A percentile compares a stretch with the other conserved stretches of the same genome.
These are phyloP conservation scores for Cryptocephalus moraei DNA, from an alignment of 2,888 invertebrate species.

Conservation along the genomic window DNA sequence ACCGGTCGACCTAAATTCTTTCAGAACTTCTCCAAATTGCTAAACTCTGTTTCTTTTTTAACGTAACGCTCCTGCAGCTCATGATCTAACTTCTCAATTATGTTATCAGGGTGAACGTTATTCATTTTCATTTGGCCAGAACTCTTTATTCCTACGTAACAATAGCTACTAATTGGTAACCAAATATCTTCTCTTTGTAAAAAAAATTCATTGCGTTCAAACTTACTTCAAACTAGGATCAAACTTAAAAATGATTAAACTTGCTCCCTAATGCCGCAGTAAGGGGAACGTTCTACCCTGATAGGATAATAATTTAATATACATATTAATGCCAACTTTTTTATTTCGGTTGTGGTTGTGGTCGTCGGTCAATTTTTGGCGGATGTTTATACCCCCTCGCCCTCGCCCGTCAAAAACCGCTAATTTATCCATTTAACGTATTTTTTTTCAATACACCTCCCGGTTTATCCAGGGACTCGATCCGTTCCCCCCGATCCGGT, in stretches of 20 bases:
- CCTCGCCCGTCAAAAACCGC: too few species aligned
- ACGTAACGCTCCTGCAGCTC: constrained; percentile 30
- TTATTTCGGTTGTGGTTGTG: too few species aligned
- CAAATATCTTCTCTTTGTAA: constrained; percentile 76
- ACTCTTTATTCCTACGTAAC: constrained; percentile 70
- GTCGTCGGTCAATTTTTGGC: too few species aligned
- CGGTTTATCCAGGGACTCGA: neutral
- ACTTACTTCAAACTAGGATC: too few species aligned
- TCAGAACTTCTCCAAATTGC: constrained; percentile 24
- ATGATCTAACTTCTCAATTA: constrained; percentile 21
- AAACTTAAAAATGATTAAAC: too few species aligned
- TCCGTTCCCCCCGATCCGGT: neutral
- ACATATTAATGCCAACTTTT: too few species aligned
- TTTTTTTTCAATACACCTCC: neutral
- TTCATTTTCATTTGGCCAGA: constrained; percentile 49
- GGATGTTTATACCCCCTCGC: too few species aligned
- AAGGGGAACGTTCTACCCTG: too few species aligned
- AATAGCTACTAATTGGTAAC: constrained; percentile 73
- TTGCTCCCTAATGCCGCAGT: too few species aligned
- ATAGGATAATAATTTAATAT: too few species aligned
- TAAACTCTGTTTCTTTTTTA: constrained; percentile 21
- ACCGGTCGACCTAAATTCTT: constrained; percentile 15
- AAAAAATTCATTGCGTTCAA: constrained; percentile 1
- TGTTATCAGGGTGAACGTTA: constrained; percentile 23
- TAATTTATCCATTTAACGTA: too few species aligned